phyloP scores from a whole-genome alignment of 2,113 vertebrate species.

The Gasterosteus nipponicus region DNA sequence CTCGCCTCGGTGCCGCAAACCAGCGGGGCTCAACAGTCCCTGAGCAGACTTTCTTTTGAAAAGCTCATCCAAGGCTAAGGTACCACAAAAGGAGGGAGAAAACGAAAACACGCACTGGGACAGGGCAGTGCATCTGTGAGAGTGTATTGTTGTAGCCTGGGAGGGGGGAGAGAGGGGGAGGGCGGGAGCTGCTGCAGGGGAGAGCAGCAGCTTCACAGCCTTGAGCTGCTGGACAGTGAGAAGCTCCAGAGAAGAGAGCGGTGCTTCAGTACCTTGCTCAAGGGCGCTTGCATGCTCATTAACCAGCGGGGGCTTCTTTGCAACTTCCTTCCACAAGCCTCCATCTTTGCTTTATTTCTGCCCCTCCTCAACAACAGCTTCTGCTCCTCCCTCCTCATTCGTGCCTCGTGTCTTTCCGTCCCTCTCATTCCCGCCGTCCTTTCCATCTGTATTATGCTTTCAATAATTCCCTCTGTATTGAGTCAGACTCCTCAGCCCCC shows the following conservation, averaged over 20 bases:
- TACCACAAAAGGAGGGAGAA: background rate
- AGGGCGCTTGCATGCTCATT: conserved; percentile 43
- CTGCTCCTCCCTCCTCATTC: background rate
- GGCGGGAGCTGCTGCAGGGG: conserved; percentile 30
- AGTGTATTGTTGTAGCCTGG: conserved; percentile 23
- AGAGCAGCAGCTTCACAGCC: conserved; percentile 26
- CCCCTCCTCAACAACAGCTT: conserved; percentile 16
- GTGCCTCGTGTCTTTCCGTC: background rate
- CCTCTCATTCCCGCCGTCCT: conserved; percentile 1
- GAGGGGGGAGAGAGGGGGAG: no score
- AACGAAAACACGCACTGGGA: background rate
- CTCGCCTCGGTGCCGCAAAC: conserved; percentile 1
- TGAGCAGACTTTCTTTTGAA: background rate
- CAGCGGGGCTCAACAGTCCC: background rate
- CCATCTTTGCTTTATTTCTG: conserved; percentile 13
- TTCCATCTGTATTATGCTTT: conserved; percentile 57
- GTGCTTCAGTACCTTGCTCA: conserved; percentile 45
- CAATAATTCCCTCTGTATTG: conserved; percentile 68
- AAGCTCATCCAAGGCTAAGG: conserved; percentile 15
- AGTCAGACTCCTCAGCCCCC: conserved; percentile 37
- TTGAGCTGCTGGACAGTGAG: conserved; percentile 48
- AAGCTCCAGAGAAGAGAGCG: conserved; percentile 14
- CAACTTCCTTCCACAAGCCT: background rate
- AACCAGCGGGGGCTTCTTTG: background rate
- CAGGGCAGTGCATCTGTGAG: conserved; percentile 31